Evolutionary conservation across 2,888 invertebrate species (phyloP).

Genomic region (Cremastobaeus sp.): DNA sequence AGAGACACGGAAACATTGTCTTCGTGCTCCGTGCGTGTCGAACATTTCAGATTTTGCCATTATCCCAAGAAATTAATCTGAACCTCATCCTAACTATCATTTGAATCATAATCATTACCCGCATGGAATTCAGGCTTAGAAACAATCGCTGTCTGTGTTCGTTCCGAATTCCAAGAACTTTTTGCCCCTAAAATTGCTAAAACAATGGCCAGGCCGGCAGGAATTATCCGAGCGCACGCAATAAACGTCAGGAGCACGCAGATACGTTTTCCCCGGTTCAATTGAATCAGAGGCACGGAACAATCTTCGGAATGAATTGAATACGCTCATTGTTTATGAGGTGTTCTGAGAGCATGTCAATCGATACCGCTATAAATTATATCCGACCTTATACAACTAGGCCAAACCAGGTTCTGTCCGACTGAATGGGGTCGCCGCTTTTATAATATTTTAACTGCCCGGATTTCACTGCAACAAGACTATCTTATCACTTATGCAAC

Average conservation of each 20-base stretch:
- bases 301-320: slow-evolving; percentile 38
- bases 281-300: slow-evolving; percentile 18
- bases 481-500: slow-evolving; percentile 54
- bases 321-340: slow-evolving; percentile 50
- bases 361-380: slow-evolving; percentile 56
- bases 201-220: not conserved
- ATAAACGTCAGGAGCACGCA: slow-evolving; percentile 11
- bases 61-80: not conserved
- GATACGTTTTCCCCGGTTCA: slow-evolving; percentile 19
- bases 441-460: slow-evolving; percentile 52
- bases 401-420: slow-evolving; percentile 32
- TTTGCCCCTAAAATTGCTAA: not conserved
- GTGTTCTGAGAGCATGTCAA: slow-evolving; percentile 34
- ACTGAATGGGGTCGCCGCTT: slow-evolving; percentile 53
- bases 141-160: not conserved
- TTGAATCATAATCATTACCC: not conserved
- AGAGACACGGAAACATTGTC: slow-evolving; percentile 12
- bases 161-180: not conserved
- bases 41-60: not conserved
- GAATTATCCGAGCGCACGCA: not conserved
- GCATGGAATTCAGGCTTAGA: not conserved
- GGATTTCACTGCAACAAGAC: slow-evolving; percentile 33
- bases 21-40: slow-evolving; percentile 5
- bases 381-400: slow-evolving; percentile 46
- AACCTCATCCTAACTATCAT: not conserved